Evolutionary conservation across 2,113 vertebrate genomes (phyloP), one percentile per base, ranked within the genome.

Genomic region (Lasiurus borealis): DNA sequence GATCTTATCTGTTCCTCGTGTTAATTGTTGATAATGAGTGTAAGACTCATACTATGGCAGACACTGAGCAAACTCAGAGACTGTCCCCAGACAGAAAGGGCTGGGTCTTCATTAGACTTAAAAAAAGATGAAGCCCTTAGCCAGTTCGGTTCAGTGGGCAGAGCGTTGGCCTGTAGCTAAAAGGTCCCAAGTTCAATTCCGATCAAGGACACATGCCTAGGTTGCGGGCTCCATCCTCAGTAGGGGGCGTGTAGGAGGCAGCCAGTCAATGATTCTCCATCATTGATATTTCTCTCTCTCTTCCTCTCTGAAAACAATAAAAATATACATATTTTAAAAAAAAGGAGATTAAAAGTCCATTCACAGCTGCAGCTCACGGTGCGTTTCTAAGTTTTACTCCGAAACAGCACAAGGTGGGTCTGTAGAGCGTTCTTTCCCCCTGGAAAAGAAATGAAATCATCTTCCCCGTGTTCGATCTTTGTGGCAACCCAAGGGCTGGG

Each of bases 401-500:
- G 36, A 48, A 82, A 64, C 19, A 82, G 36, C 44, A 54, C 36
- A 21, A 71, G 72, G 34, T 93, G 46, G 46, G 75, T 83, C 91
- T 96, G 40, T 27, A 89, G 34, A 54, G 40, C 54, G 34, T 71
- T 93, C 78, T 48, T 86, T 8, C 85, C 91, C 36, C 62, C 8
- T 50, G 57, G 86, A 95, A 95, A 90, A 95, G 50, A 93, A 94
- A 88, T 13, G 2, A 95, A 96, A 90, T 64, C 76, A 44, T 92
- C 21, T 97, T 93, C 75, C 87, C 71, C 96, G 84, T 95, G 95
- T 94, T 98, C 76, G 0, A 1, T 88, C 78, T 97, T 93, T 96
- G 88, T 95, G 95, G 84, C 83, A 97, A 96, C 77, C 86, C 84
- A 73, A 93, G 80, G 85, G 54, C 93, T 96, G 27, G 50, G 73